Conservation (phyloP, 2,113 vertebrate species). For the Macroglossus sobrinus region DNA sequence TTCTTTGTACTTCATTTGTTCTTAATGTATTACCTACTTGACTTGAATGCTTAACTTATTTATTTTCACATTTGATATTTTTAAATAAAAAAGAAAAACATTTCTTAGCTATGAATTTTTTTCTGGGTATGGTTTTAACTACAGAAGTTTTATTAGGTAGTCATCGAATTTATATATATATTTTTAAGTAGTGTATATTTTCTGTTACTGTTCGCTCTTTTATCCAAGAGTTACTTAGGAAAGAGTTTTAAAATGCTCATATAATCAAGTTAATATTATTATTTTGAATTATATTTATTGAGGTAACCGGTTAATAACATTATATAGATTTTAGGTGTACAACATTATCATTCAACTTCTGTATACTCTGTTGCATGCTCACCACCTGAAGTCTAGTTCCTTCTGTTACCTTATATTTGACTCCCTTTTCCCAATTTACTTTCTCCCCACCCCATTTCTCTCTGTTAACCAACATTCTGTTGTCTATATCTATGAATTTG, state of each 20-base stretch:
- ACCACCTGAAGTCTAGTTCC: background rate
- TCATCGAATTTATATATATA: background rate
- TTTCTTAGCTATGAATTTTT: background rate
- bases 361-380: background rate
- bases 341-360: background rate
- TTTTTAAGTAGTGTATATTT: background rate
- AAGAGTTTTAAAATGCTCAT: background rate
- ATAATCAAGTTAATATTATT: background rate
- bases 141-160: background rate
- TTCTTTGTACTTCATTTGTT: slow-evolving; percentile 7
- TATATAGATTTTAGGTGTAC: background rate
- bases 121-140: background rate
- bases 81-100: background rate
- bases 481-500: background rate
- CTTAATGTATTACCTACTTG: background rate
- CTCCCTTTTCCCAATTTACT: background rate
- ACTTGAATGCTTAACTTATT: background rate
- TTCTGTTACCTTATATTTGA: background rate
- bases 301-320: background rate
- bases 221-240: background rate
- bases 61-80: slow-evolving; percentile 22
- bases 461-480: background rate
- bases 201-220: background rate
- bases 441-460: background rate
- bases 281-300: background rate